Conservation (phyloP, 2,113 vertebrate genomes). For the Neogobius melanostomus region DNA sequence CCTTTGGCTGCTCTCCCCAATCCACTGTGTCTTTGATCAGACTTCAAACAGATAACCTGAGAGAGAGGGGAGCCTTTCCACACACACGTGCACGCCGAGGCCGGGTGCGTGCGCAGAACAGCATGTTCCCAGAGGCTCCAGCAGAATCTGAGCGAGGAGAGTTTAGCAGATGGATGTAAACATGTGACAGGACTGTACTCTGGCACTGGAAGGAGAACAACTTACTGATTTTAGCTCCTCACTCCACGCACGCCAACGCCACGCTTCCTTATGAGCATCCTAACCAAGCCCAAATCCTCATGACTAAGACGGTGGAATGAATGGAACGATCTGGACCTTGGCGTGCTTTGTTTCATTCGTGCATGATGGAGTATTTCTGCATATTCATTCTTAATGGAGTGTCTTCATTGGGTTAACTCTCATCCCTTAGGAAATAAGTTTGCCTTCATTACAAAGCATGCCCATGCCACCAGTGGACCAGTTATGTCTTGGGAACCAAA, state of each 20-base stretch:
- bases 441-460: too few species aligned
- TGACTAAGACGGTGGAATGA: background rate
- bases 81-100: conserved; percentile 2
- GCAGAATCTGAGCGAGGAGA: conserved; percentile 29
- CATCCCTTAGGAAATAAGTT: too few species aligned
- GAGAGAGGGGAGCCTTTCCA: conserved; percentile 34
- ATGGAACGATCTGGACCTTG: too few species aligned
- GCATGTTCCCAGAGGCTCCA: conserved; percentile 28
- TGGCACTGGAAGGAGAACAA: conserved; percentile 1
- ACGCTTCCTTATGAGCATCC: background rate
- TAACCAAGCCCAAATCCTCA: background rate
- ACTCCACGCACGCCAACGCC: background rate
- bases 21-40: conserved; percentile 55
- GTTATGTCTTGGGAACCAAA: too few species aligned
- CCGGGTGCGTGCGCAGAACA: conserved; percentile 28
- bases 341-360: too few species aligned
- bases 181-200: conserved; percentile 1
- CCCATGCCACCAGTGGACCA: too few species aligned
- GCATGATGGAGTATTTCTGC: too few species aligned
- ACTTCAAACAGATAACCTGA: conserved; percentile 60
- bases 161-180: conserved; percentile 51
- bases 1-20: conserved; percentile 45
- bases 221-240: background rate
- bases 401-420: too few species aligned
- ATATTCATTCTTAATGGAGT: too few species aligned